phyloP scores from a whole-genome alignment of 2,888 invertebrate genomes.

The Thereva unica region DNA sequence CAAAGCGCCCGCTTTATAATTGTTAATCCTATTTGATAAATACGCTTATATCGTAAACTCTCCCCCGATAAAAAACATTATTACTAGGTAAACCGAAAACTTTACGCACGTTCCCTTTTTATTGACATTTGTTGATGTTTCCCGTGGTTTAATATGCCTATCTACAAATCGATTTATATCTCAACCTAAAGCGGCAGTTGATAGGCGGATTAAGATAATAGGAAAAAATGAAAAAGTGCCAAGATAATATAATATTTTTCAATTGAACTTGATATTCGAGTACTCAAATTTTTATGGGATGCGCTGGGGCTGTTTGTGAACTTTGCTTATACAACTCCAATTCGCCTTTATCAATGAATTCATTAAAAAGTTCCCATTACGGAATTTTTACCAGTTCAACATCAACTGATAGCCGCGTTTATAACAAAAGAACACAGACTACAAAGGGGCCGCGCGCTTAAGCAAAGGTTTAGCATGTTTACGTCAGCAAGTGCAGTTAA shows the following conservation, averaged over 20 bases:
- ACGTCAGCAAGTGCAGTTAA: too few species aligned
- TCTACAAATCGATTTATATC: slow-evolving; percentile 27
- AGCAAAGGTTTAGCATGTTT: too few species aligned
- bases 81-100: slow-evolving; percentile 6
- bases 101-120: background rate
- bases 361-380: too few species aligned
- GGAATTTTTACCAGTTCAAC: too few species aligned
- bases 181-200: slow-evolving; percentile 19
- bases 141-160: slow-evolving; percentile 17
- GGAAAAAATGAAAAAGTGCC: background rate
- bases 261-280: background rate
- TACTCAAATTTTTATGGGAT: too few species aligned
- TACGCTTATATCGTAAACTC: slow-evolving; percentile 48
- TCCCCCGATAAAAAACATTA: slow-evolving; percentile 23
- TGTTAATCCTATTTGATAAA: slow-evolving; percentile 56
- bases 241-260: slow-evolving; percentile 6
- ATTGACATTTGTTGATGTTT: slow-evolving; percentile 10
- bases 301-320: too few species aligned
- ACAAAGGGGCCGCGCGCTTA: too few species aligned
- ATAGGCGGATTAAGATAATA: slow-evolving; percentile 26
- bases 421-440: too few species aligned
- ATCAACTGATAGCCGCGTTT: too few species aligned
- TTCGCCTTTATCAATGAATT: too few species aligned
- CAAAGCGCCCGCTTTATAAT: slow-evolving; percentile 50
- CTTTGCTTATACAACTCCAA: too few species aligned